Base-by-base conservation (phyloP, 2,113 vertebrate genomes). In the Anoplopoma fimbria region DNA sequence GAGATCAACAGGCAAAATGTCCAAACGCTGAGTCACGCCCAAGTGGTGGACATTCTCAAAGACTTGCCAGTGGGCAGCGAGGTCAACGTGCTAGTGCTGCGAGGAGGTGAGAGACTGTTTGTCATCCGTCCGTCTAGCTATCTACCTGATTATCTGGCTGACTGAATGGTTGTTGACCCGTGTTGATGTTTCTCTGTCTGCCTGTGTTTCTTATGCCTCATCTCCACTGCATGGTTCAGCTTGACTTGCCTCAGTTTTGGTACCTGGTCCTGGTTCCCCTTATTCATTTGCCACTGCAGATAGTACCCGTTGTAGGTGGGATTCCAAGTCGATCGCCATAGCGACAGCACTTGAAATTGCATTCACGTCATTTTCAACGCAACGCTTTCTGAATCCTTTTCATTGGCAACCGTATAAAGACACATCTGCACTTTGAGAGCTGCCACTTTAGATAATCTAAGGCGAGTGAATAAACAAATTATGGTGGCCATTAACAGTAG, bases 41-140 rank as follows among this genome's bases (percentile, higher is more conserved):
- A 99, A 78, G 98, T 99, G 91, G 98, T 99, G 80, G 98, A 99
- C 92, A 98, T 99, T 38, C 96, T 99, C 69, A 99, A 99, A 92
- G 98, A 99, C 88, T 96, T 98, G 76, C 96, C 97, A 0, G 94
- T 97, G 65, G 98, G 98, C 87, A 96, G 97, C n/a, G 98, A 99
- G 86, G 98, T 99, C 82, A 96, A 96, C 0, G 91, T 99, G 83
- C 96, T 99, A 6, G 96, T 99, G 77, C 93, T 99, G 63, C 93
- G 98, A 94, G 98, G 98, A 97, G 98, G 98, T 99, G 90, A 93
- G 87, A 64, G 25, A 60, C 38, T 75, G 38, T 36, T 17, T 10
- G 23, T 60, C 40, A 27, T 23, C 34, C 6, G 53, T 6, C 55
- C 4, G 9, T 31, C 36, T 74, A 17, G n/a, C n/a, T 38, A 0